Evolutionary conservation across 2,888 invertebrate genomes (phyloP).

Genomic region (Metallyticus violacea): DNA sequence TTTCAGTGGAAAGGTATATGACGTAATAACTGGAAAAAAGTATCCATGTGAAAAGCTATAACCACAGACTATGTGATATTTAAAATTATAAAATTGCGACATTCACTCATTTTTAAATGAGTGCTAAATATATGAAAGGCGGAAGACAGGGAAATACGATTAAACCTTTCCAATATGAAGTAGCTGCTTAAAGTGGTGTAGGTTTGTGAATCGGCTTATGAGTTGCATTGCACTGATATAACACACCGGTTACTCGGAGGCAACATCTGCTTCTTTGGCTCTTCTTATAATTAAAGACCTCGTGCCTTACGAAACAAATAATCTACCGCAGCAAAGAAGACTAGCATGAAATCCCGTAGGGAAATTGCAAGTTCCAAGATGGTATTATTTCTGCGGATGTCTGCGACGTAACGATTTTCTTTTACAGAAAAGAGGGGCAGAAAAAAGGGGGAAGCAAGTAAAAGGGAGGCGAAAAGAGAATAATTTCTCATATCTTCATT

Average conservation of each 20-base stretch:
- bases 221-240: not conserved
- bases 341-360: not conserved
- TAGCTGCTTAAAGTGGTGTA: too few relatives aligned
- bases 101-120: too few relatives aligned
- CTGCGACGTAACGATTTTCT: not conserved
- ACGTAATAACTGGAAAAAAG: too few relatives aligned
- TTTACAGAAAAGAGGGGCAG: not conserved
- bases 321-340: not conserved
- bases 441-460: not conserved
- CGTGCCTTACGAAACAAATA: not conserved
- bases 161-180: too few relatives aligned
- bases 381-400: not conserved
- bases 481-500: not conserved
- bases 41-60: too few relatives aligned
- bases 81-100: too few relatives aligned
- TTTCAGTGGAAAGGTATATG: too few relatives aligned
- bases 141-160: too few relatives aligned
- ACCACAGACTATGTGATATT: too few relatives aligned
- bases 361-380: not conserved
- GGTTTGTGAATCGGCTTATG: too few relatives aligned
- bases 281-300: not conserved
- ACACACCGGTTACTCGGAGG: not conserved
- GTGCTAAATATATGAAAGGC: too few relatives aligned
- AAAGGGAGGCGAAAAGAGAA: not conserved
- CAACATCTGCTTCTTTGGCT: not conserved